These are phyloP conservation scores for Syngnathus typhle DNA, from an alignment of 2,113 vertebrate genomes.

Conservation along the genomic window DNA sequence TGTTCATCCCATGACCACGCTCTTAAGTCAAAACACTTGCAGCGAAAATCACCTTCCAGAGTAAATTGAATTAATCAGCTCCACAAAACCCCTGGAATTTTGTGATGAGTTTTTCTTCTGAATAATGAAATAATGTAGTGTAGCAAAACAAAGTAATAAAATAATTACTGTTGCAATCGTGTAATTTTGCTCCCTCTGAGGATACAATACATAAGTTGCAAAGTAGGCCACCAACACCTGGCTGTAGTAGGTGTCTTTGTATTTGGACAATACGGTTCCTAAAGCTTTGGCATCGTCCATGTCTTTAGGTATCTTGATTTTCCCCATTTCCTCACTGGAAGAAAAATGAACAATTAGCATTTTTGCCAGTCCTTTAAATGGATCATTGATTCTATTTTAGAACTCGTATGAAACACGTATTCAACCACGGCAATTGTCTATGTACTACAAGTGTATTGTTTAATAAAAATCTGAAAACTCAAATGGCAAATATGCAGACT, in stretches of 20 bases:
- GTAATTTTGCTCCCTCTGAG: slow-evolving; percentile 61
- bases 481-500: not conserved
- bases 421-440: no score
- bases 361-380: not conserved
- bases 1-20: no score
- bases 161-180: not conserved
- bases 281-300: slow-evolving; percentile 99
- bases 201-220: slow-evolving; percentile 98
- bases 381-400: not conserved
- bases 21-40: no score
- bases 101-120: no score
- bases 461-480: no score
- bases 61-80: no score
- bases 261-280: slow-evolving; percentile 95
- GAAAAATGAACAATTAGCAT: slow-evolving; percentile 8
- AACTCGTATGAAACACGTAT: no score
- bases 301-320: slow-evolving; percentile 92
- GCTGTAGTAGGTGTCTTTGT: slow-evolving; percentile 96
- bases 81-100: no score
- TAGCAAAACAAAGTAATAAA: not conserved
- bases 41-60: no score
- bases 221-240: slow-evolving; percentile 97
- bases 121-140: no score
- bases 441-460: no score
- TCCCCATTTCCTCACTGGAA: slow-evolving; percentile 86